Evolutionary conservation across 1,140 invertebrate genomes (phyloP), one percentile per base, ranked within the genome.

Genomic region (Philotrypesis tridentata): DNA sequence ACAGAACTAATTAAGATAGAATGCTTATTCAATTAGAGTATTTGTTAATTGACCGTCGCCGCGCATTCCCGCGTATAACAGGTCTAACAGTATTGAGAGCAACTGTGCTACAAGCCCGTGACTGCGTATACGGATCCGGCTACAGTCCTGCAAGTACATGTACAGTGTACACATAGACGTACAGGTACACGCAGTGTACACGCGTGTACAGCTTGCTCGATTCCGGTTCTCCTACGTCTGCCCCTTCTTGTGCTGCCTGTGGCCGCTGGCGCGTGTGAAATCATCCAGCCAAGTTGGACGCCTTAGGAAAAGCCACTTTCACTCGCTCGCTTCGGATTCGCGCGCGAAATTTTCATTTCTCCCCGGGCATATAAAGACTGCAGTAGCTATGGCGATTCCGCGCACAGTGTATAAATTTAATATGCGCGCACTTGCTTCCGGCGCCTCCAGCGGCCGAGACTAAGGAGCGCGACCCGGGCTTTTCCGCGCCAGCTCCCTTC

Each of bases 1-100:
- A 31, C n/a, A 23, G 14, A 63, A 67, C 81, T 82, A 82, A 82
- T 82, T 78, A 82, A 82, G 81, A 82, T 37, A 65, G 67, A 82
- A 82, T 82, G 75, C 75, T 68, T 78, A 73, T 63, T 82, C 75
- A 73, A 82, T 78, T 78, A 78, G 75, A 78, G 40, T 74, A 78
- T 73, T 82, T 82, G 81, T 82, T 82, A 82, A 82, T 82, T 78
- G 68, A 78, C 31, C 75, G 12, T 12, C 61, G 43, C 17, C 17
- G 48, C 48, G 21, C n/a, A n/a, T n/a, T 55, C 68, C 27, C 80
- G n/a, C 33, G 73, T 76, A 75, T 76, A 81, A 81, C 80, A 81
- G 72, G 73, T 70, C 73, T 81, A 81, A 75, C 80, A 76, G 63
- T 81, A 81, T 81, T 61, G 76, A 81, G 29, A 75, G 79, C 37